These are phyloP conservation scores for Falcaria lacertinaria DNA, from an alignment of 2,888 invertebrate genomes.

Conservation along the genomic window DNA sequence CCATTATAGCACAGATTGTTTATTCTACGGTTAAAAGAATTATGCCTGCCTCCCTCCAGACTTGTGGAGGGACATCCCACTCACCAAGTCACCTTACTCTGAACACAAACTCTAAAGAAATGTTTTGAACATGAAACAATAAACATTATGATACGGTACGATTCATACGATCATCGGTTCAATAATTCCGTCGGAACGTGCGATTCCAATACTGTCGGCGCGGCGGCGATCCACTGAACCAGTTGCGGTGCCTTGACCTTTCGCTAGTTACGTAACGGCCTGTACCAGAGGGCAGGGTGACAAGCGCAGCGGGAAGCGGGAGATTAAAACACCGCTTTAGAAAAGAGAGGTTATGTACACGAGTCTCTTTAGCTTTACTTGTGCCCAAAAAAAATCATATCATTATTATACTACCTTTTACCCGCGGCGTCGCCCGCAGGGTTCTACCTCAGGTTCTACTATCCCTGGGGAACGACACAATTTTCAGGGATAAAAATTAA, in stretches of 20 bases:
- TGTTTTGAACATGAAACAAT: too few relatives aligned
- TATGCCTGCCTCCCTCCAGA: slow-evolving; percentile 99
- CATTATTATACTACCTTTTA: too few relatives aligned
- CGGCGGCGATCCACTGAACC: slow-evolving; percentile 39
- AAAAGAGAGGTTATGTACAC: too few relatives aligned
- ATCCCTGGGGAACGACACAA: too few relatives aligned
- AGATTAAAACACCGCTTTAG: too few relatives aligned
- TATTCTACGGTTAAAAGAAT: too few relatives aligned
- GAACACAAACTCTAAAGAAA: slow-evolving; percentile 89
- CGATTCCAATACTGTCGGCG: slow-evolving; percentile 2
- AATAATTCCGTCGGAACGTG: background rate
- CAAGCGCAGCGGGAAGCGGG: slow-evolving; percentile 9
- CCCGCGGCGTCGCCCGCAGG: too few relatives aligned
- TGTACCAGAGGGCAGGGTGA: slow-evolving; percentile 6
- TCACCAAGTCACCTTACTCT: slow-evolving; percentile 97
- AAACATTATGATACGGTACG: background rate
- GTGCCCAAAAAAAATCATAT: too few relatives aligned
- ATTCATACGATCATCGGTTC: background rate
- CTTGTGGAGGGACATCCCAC: slow-evolving; percentile 97
- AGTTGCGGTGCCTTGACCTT: slow-evolving; percentile 51
- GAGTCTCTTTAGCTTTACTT: too few relatives aligned
- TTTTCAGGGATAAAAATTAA: too few relatives aligned
- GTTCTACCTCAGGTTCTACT: too few relatives aligned
- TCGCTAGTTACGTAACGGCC: slow-evolving; percentile 25
- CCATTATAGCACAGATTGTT: too few relatives aligned